Conservation (phyloP, 2,113 vertebrate species). For the Zosterops borbonicus region DNA sequence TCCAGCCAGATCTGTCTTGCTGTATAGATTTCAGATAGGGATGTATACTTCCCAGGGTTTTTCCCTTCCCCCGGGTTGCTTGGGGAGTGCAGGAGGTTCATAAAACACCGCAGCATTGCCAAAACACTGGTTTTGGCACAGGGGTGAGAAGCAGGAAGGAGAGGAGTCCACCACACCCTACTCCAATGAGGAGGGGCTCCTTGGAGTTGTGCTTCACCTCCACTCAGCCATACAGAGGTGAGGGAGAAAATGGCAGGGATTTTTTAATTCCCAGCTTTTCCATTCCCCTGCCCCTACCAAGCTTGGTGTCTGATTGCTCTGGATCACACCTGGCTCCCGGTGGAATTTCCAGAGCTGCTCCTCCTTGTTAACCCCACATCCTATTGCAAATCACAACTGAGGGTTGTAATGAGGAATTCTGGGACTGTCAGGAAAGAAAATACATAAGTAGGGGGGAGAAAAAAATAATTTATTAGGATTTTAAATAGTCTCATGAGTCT, state of each 20-base stretch:
- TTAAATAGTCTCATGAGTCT: slow-evolving; percentile 43
- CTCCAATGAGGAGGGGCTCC: fast-evolving
- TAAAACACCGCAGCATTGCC: not conserved
- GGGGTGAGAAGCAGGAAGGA: not conserved
- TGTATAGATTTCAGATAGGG: slow-evolving; percentile 63
- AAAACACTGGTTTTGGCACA: fast-evolving
- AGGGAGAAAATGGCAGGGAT: not conserved
- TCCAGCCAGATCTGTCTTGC: slow-evolving; percentile 58
- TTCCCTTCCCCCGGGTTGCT: not conserved
- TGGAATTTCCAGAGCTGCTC: not conserved
- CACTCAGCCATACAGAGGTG: fast-evolving
- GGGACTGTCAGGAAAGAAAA: not conserved
- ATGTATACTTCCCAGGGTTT: slow-evolving; percentile 25
- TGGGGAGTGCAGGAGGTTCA: not conserved
- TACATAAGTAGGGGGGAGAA: not conserved
- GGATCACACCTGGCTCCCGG: fast-evolving
- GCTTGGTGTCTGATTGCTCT: fast-evolving
- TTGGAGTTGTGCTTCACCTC: fast-evolving
- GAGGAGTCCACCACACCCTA: not conserved
- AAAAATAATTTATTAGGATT: slow-evolving; percentile 7
- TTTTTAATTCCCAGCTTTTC: not conserved
- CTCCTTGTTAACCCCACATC: not conserved
- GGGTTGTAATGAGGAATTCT: not conserved
- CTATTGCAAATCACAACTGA: not conserved
- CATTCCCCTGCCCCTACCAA: too few relatives aligned